Percentiles rank a stretch among this genome's conserved stretches.
phyloP scores from a whole-genome alignment of 2,888 invertebrate genomes.

The Pterobdella sp. region DNA sequence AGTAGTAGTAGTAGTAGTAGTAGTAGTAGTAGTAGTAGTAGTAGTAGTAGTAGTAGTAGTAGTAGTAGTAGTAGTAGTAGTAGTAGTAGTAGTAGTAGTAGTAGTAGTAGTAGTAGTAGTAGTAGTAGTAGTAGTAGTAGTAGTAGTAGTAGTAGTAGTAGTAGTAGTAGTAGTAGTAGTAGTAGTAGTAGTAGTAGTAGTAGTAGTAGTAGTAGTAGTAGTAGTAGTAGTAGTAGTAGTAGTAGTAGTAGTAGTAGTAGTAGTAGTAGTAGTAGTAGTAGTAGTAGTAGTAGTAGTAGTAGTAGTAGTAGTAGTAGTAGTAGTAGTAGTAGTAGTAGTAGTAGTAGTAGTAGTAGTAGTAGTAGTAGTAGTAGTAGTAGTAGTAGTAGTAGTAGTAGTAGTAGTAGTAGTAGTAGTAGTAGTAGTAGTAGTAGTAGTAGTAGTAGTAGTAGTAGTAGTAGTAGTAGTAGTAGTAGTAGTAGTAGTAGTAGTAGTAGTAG shows the following conservation, averaged over 20 bases:
- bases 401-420: not conserved
- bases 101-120: conserved; percentile 7
- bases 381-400: conserved; percentile 6
- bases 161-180: conserved; percentile 32
- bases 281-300: conserved; percentile 28
- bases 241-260: conserved; percentile 27
- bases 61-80: conserved; percentile 27
- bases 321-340: conserved; percentile 27
- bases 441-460: not conserved
- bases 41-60: conserved; percentile 27
- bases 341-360: conserved; percentile 28
- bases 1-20: conserved; percentile 31
- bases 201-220: conserved; percentile 27
- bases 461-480: not conserved
- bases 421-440: not conserved
- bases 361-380: conserved; percentile 22
- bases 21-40: conserved; percentile 13
- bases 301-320: conserved; percentile 27
- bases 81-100: conserved; percentile 30
- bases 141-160: conserved; percentile 29
- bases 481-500: conserved; percentile 1
- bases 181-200: conserved; percentile 6
- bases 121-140: conserved; percentile 27
- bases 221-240: conserved; percentile 24
- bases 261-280: conserved; percentile 28